Evolutionary conservation across 1,140 invertebrate species (phyloP).

Genomic region (Mizuhopecten yessoensis): DNA sequence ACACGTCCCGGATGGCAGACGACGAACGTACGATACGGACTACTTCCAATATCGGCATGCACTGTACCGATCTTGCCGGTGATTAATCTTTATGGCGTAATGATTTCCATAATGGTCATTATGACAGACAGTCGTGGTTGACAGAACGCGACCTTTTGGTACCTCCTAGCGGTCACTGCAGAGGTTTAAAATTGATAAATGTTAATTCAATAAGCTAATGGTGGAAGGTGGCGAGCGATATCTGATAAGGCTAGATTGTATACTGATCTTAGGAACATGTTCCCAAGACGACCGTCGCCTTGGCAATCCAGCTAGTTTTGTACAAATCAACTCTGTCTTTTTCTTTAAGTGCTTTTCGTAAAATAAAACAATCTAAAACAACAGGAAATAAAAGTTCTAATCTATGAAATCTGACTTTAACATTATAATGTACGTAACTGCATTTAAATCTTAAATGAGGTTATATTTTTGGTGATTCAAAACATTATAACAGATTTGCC

Average conservation of each 20-base stretch:
- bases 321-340: not conserved
- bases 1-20: constrained; percentile 21
- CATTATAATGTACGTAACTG: too few relatives aligned
- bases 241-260: not conserved
- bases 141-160: not conserved
- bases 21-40: constrained; percentile 7
- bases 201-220: constrained; percentile 33
- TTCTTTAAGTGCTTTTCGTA: too few relatives aligned
- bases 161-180: not conserved
- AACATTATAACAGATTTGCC: too few relatives aligned
- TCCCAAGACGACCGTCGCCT: constrained; percentile 17
- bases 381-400: too few relatives aligned
- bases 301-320: not conserved
- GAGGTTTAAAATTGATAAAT: constrained; percentile 31
- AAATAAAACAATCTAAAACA: too few relatives aligned
- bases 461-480: too few relatives aligned
- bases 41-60: constrained; percentile 5
- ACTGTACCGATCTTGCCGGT: not conserved
- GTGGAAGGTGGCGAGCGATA: constrained; percentile 18
- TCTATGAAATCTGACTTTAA: too few relatives aligned
- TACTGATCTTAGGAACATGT: not conserved
- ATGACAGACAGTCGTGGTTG: not conserved
- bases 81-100: constrained; percentile 30
- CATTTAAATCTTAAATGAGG: too few relatives aligned
- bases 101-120: constrained; percentile 39